Conservation (phyloP, 2,113 vertebrate genomes). For the Cephalopholis sonnerati region DNA sequence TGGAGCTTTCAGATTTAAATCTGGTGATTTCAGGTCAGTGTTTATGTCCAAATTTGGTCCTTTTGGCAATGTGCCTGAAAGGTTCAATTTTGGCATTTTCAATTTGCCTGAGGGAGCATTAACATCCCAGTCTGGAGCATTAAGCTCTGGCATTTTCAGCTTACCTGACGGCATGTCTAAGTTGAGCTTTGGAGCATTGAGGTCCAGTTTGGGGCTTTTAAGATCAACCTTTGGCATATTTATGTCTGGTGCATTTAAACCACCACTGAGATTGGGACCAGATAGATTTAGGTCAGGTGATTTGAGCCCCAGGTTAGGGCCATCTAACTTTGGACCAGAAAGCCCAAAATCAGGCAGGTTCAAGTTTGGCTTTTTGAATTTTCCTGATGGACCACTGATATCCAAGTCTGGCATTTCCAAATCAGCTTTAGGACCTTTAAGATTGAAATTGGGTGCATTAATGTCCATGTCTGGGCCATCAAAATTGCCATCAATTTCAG, state of each 20-base stretch:
- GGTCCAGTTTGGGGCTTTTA: slow-evolving; percentile 54
- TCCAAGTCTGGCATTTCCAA: slow-evolving; percentile 54
- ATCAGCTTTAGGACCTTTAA: slow-evolving; percentile 38
- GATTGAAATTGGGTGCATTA: not conserved
- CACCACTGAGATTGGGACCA: slow-evolving; percentile 59
- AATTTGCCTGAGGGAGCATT: slow-evolving; percentile 53
- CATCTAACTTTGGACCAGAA: slow-evolving; percentile 55
- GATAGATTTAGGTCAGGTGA: slow-evolving; percentile 58
- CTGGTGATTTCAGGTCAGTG: slow-evolving; percentile 36
- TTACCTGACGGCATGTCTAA: slow-evolving; percentile 49
- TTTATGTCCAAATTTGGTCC: slow-evolving; percentile 53
- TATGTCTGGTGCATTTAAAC: slow-evolving; percentile 59
- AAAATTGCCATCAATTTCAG: too few species aligned
- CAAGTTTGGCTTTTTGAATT: slow-evolving; percentile 57
- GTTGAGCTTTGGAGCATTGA: slow-evolving; percentile 42
- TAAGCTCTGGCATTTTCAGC: slow-evolving; percentile 58
- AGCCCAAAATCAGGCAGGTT: slow-evolving; percentile 38
- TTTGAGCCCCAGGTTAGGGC: slow-evolving; percentile 49
- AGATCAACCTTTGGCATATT: slow-evolving; percentile 53
- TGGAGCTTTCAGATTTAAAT: slow-evolving; percentile 57
- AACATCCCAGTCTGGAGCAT: slow-evolving; percentile 57
- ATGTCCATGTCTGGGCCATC: too few species aligned
- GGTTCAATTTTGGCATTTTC: slow-evolving; percentile 55
- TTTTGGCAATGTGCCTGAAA: slow-evolving; percentile 59
- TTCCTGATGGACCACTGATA: slow-evolving; percentile 39